phyloP scores from a whole-genome alignment of 2,888 invertebrate genomes.

The Torymus tubicola region DNA sequence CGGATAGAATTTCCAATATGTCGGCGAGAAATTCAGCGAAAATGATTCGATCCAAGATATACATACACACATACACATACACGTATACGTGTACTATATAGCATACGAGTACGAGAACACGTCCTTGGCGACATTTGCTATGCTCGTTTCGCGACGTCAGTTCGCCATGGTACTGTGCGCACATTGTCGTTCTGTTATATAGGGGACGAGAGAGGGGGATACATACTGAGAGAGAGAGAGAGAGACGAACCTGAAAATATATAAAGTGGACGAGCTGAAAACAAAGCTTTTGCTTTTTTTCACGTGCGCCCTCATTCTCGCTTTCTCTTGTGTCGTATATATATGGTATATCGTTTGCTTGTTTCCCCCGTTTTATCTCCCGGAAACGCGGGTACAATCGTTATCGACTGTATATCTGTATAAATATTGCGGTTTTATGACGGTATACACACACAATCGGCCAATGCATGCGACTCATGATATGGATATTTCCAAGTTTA shows the following conservation, averaged over 20 bases:
- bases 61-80: neutral
- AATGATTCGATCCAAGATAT: slow-evolving; percentile 50
- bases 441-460: too few relatives aligned
- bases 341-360: too few relatives aligned
- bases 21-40: slow-evolving; percentile 55
- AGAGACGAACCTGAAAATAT: slow-evolving; percentile 9
- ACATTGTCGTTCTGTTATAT: neutral
- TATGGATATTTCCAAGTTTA: too few relatives aligned
- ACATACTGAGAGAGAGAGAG: neutral
- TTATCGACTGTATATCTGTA: too few relatives aligned
- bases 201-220: neutral
- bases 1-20: slow-evolving; percentile 51
- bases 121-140: slow-evolving; percentile 43
- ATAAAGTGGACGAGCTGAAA: slow-evolving; percentile 9
- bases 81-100: too few relatives aligned
- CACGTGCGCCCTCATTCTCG: too few relatives aligned
- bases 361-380: too few relatives aligned
- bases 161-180: slow-evolving; percentile 3
- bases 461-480: too few relatives aligned
- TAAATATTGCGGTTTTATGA: too few relatives aligned
- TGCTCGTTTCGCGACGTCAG: slow-evolving; percentile 25
- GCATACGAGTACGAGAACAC: neutral
- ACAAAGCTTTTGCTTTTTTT: neutral
- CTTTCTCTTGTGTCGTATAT: too few relatives aligned
- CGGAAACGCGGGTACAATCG: too few relatives aligned